These are phyloP conservation scores for Nephrotoma flavescens DNA, from an alignment of 2,888 invertebrate species.

Conservation along the genomic window DNA sequence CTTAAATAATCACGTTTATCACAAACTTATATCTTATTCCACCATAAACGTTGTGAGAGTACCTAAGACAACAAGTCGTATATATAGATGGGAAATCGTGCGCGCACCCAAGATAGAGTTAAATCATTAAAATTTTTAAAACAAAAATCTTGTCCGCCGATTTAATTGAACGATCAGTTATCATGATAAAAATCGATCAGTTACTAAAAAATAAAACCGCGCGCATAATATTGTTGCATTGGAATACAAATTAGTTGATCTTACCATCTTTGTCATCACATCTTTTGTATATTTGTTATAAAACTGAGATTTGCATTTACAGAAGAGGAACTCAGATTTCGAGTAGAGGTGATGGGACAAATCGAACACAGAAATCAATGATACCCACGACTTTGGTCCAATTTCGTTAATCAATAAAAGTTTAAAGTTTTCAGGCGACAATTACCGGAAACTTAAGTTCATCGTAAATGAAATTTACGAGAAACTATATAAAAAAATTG, in stretches of 20 bases:
- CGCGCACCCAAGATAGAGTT: not conserved
- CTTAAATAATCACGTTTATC: not conserved
- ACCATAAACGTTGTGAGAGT: not conserved
- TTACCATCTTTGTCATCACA: not conserved
- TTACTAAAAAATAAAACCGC: not conserved
- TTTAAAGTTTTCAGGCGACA: not conserved
- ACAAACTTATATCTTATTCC: not conserved
- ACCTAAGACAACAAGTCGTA: no score
- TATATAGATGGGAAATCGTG: not conserved
- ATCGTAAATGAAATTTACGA: not conserved
- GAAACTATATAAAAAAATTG: not conserved
- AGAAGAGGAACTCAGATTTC: not conserved
- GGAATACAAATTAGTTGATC: not conserved
- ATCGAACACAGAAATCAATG: not conserved
- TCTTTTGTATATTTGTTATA: not conserved
- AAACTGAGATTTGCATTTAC: not conserved
- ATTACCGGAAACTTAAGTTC: not conserved
- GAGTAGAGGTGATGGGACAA: not conserved
- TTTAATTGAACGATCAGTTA: not conserved
- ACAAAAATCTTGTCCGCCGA: not conserved
- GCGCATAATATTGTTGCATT: no score
- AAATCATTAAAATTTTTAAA: not conserved
- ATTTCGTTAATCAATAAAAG: not conserved
- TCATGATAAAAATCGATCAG: not conserved
- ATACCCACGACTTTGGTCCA: not conserved